Evolutionary conservation across 2,797 vertebrate genomes (phyloP), one percentile per base, ranked within the genome.

Genomic region (Spinibarbus caldwelli): DNA sequence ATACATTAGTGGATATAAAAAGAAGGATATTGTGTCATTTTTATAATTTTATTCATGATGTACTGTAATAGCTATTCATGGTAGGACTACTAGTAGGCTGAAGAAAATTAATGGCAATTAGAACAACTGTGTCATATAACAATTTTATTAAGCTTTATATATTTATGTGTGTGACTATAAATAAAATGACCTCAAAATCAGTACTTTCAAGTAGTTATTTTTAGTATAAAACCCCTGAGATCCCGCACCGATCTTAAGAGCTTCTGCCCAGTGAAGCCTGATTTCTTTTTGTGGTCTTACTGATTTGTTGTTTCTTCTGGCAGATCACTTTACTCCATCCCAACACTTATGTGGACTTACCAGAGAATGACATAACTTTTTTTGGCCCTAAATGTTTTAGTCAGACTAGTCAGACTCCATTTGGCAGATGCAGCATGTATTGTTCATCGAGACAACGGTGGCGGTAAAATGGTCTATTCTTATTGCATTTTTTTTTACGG

Each of bases 401-500:
- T 86, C 67, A 76, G 80, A 64, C 52, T 72, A 81, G 79, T 75
- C 85, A 86, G 81, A 86, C 77, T 75, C 77, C 70, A 83, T 78
- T 59, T 80, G 67, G 36, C 54, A 78, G 49, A 68, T 45, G 80
- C 71, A 72, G 82, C 66, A 29, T 38, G 80, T 62, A 43, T 62
- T 38, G 80, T 54, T 68, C 80, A 88, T 19, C 36, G 26, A 86
- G 43, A 84, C 80, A 75, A 81, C 45, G 54, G 64, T 45, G 43
- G 81, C 23, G 68, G 71, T 45, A 76, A 84, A 80, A 83, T 31
- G 21, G 67, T 54, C 43, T 68, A 38, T 68, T 70, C 64, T 41
- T 70, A 68, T 54, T 54, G 66, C 15, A 12, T 38, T 12, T 17
- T 38, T 12, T 17, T 41, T 70, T 70, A 70, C 64, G 54, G 43